Percentiles rank a stretch among this genome's conserved stretches.
phyloP scores from a whole-genome alignment of 2,888 invertebrate species.

The Agriopis marginaria region DNA sequence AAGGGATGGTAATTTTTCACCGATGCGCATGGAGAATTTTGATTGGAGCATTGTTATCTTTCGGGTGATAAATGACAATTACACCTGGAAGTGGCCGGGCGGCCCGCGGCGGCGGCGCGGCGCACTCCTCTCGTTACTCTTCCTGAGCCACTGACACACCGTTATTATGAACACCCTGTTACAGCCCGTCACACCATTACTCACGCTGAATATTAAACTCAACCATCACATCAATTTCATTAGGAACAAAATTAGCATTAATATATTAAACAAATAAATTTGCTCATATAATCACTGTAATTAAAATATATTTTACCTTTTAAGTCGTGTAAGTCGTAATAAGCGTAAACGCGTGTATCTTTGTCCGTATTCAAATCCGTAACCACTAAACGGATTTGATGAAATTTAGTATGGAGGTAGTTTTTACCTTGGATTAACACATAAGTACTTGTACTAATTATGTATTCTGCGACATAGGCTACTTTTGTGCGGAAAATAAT shows the following conservation, averaged over 20 bases:
- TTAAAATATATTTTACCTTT: no score
- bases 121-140: conserved; percentile 46
- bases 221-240: conserved; percentile 39
- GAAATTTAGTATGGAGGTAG: no score
- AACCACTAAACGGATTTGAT: no score
- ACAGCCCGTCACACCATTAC: conserved; percentile 46
- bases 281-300: neutral
- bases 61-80: conserved; percentile 54
- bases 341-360: no score
- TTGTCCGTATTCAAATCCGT: no score
- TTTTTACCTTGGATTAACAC: no score
- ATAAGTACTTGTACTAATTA: no score
- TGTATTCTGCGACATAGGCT: no score
- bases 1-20: conserved; percentile 49
- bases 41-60: conserved; percentile 56
- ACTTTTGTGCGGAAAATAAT: no score
- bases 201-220: conserved; percentile 46
- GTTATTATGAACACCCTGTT: conserved; percentile 47
- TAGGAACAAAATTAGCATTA: conserved; percentile 21
- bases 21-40: conserved; percentile 48
- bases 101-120: conserved; percentile 38
- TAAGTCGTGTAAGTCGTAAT: no score
- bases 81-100: conserved; percentile 47
- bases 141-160: conserved; percentile 46
- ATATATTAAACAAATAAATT: neutral